Evolutionary conservation across 2,888 invertebrate genomes (phyloP), one percentile per base, ranked within the genome.

Genomic region (Leucophenga montana): DNA sequence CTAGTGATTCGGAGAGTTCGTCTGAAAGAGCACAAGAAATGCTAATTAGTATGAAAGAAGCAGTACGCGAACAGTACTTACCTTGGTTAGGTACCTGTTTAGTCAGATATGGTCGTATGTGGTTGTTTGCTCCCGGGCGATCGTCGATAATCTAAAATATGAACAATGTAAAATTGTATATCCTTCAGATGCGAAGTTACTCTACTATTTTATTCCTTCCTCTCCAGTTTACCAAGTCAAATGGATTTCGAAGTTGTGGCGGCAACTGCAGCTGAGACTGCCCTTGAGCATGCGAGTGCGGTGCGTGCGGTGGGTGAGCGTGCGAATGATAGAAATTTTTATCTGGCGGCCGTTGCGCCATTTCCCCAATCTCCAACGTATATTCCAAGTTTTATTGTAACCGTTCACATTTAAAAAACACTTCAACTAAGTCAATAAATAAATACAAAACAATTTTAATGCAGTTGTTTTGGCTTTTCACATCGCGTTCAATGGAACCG

Each of bases 321-420:
- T 78, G 77, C 6, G 77, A 20, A 48, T 76, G 82, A 62, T 82
- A 84, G 75, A 77, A 82, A 61, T 85, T 84, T 69, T 85, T 82
- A 73, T 84, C 80, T 59, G 83, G 82, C 74, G 84, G 82, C 82
- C 76, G 79, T 74, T 82, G 85, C 82, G 83, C 84, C 85, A 85
- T 85, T 79, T 84, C 83, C 77, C 74, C 70, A 73, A 71, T 64
- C 67, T 59, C 46, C 70, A 61, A 70, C 65, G 61, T 53, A 76
- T 72, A 44, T 73, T 66, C 39, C 66, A 61, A 57, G 66, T 69
- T 65, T 59, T 46, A 31, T 74, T 74, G 77, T 78, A 80, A 80
- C 79, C 79, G 78, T 80, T 78, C 79, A 78, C 75, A 75, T 81
- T 80, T 73, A 56, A 73, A 72, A 70, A 59, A 70, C 57, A 54